These are phyloP conservation scores for Resseliella maxima DNA, from an alignment of 2,888 invertebrate genomes.

Conservation along the genomic window DNA sequence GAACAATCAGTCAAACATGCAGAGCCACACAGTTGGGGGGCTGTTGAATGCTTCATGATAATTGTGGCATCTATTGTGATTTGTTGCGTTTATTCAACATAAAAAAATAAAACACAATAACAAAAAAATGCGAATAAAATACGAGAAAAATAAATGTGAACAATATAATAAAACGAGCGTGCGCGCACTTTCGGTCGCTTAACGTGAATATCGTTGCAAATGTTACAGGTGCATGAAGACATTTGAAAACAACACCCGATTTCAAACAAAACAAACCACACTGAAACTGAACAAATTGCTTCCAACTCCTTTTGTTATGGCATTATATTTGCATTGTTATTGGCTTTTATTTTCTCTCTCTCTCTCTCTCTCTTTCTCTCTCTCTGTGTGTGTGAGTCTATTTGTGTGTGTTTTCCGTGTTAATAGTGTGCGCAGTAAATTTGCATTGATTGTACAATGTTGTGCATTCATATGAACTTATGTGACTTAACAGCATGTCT, in stretches of 20 bases:
- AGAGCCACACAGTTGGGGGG: background rate
- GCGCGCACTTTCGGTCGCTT: background rate
- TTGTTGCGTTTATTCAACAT: background rate
- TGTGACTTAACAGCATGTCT: no score
- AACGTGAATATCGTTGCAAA: background rate
- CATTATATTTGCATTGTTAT: background rate
- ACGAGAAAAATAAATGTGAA: background rate
- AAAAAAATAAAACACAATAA: background rate
- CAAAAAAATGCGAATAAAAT: background rate
- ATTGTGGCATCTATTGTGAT: constrained; percentile 25
- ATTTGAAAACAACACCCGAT: background rate
- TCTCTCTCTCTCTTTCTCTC: no score
- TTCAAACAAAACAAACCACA: background rate
- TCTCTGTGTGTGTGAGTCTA: no score
- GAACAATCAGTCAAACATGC: background rate
- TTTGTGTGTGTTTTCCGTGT: background rate
- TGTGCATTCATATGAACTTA: background rate
- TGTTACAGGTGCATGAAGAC: constrained; percentile 24
- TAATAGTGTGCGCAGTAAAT: background rate
- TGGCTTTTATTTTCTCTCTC: no score
- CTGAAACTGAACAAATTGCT: background rate
- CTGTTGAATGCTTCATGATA: background rate
- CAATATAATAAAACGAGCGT: background rate
- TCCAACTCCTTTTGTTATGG: background rate
- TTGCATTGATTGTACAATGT: background rate